Conservation (phyloP, 2,797 vertebrate genomes). For the Oreochromis mossambicus region DNA sequence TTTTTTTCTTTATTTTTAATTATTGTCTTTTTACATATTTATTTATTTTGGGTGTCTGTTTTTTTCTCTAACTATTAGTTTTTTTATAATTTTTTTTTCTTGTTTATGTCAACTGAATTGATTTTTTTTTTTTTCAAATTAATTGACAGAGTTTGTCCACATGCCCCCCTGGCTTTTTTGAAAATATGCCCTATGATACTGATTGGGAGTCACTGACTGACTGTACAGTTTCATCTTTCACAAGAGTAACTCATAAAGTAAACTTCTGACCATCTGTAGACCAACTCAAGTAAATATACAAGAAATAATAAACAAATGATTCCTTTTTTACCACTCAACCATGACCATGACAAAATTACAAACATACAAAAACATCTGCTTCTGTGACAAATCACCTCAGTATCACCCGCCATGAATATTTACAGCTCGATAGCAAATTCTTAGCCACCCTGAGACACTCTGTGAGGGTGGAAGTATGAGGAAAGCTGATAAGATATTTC, state of each 20-base stretch:
- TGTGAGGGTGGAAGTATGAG: not conserved
- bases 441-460: not conserved
- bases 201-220: not conserved
- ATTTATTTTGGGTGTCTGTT: not conserved
- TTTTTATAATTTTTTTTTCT: not conserved
- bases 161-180: not conserved
- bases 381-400: not conserved
- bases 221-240: not conserved
- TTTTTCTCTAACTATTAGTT: not conserved
- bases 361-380: slow-evolving; percentile 20
- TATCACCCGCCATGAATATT: not conserved
- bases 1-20: not conserved
- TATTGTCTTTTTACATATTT: not conserved
- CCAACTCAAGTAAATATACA: slow-evolving; percentile 1
- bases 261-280: slow-evolving; percentile 8
- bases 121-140: not conserved
- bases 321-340: slow-evolving; percentile 7
- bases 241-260: not conserved
- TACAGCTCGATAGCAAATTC: not conserved
- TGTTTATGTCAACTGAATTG: not conserved
- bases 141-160: not conserved
- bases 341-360: slow-evolving; percentile 18
- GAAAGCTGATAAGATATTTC: not conserved
- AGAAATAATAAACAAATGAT: not conserved
- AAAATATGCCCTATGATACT: not conserved